Percentiles rank a stretch among this genome's conserved stretches.
phyloP scores from a whole-genome alignment of 2,113 vertebrate species.

The Egretta garzetta region DNA sequence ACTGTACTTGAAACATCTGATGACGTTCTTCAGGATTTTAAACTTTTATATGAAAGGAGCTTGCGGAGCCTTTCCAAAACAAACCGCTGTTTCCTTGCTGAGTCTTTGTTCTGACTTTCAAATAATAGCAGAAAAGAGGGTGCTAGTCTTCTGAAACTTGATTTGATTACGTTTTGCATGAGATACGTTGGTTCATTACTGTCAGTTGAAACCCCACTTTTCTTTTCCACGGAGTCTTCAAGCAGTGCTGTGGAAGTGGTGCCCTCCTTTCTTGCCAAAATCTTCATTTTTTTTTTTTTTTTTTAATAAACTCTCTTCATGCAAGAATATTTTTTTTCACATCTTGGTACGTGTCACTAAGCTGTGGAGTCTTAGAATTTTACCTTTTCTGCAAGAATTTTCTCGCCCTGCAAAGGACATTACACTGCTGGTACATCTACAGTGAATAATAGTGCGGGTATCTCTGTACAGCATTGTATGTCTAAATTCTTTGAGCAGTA shows the following conservation, averaged over 20 bases:
- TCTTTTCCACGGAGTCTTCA: background rate
- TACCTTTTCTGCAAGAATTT: background rate
- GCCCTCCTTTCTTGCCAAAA: background rate
- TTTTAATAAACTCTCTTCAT: background rate
- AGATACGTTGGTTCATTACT: background rate
- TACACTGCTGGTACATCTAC: background rate
- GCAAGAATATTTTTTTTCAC: background rate
- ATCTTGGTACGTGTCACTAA: background rate
- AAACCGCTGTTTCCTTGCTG: background rate
- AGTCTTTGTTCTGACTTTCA: background rate
- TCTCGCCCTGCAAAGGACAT: background rate
- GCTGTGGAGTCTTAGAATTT: background rate
- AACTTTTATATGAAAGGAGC: background rate
- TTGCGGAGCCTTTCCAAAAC: background rate
- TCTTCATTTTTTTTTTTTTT: background rate
- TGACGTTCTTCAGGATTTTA: background rate
- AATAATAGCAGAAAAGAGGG: background rate
- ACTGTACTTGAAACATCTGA: background rate
- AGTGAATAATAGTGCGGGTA: background rate
- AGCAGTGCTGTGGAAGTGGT: background rate
- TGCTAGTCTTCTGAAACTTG: background rate
- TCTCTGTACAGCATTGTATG: background rate
- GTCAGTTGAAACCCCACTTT: background rate
- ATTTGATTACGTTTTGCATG: background rate
- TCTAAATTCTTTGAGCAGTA: background rate